Conservation (phyloP, 1,140 invertebrate genomes). For the Drosophila melanogaster region Release_6_plus_ISO1_MT NT_033777.3:19262501-19263000, state of each 20-base stretch:
- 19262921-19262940: conserved; percentile 37
- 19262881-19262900: not conserved
- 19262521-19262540: conserved; percentile 7
- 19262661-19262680: not conserved
- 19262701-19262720: conserved; percentile 20
- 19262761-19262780: no score
- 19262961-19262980: conserved; percentile 54
- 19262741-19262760: no score
- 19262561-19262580: conserved; percentile 38
- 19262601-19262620: conserved; percentile 57
- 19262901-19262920: conserved; percentile 32
- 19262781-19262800: not conserved
- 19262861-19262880: not conserved
- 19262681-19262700: not conserved
- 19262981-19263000: conserved; percentile 57
- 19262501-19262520: conserved; percentile 36
- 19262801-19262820: conserved; percentile 16
- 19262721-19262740: not conserved
- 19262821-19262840: conserved; percentile 13
- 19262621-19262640: conserved; percentile 23
- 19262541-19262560: conserved; percentile 1
- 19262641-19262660: not conserved
- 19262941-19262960: conserved; percentile 22
- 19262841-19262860: conserved; percentile 5
- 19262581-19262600: conserved; percentile 67